phyloP scores from a whole-genome alignment of 1,140 invertebrate species.

The Scaptomyza graminum region DNA sequence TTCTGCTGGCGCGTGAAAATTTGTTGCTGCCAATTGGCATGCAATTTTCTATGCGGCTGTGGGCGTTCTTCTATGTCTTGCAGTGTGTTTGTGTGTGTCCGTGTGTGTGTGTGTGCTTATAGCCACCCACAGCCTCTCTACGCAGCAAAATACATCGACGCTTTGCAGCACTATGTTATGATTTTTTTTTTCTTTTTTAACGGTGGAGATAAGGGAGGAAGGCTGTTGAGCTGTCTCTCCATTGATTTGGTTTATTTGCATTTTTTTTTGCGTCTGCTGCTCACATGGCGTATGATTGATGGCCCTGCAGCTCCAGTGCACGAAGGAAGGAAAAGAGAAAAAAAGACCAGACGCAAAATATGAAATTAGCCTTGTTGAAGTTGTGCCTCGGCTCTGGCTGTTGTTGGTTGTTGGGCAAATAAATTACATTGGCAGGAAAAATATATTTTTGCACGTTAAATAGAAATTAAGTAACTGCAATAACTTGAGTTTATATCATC shows the following conservation, averaged over 20 bases:
- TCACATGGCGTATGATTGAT: conserved; percentile 81
- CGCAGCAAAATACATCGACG: not conserved
- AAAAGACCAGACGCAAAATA: conserved; percentile 52
- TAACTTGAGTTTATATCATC: conserved; percentile 3
- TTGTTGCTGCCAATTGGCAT: conserved; percentile 63
- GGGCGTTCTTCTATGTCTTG: conserved; percentile 35
- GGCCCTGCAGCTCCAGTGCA: conserved; percentile 48
- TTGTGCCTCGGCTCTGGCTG: conserved; percentile 14
- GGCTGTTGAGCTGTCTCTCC: conserved; percentile 16
- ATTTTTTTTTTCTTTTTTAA: not conserved
- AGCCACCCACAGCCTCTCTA: conserved; percentile 31
- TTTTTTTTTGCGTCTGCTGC: conserved; percentile 46
- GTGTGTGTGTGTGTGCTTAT: conserved; percentile 12
- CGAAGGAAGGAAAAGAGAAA: not conserved
- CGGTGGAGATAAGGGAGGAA: not conserved
- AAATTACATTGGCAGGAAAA: conserved; percentile 72
- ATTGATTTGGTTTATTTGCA: conserved; percentile 66
- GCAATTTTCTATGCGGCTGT: conserved; percentile 50
- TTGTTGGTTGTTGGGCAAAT: conserved; percentile 36
- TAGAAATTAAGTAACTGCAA: conserved; percentile 57
- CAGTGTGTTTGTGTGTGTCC: conserved; percentile 6
- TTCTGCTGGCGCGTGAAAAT: conserved; percentile 28
- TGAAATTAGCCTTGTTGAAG: conserved; percentile 56
- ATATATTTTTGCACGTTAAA: conserved; percentile 78
- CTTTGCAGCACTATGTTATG: conserved; percentile 16